phyloP scores from a whole-genome alignment of 2,113 vertebrate genomes.

The Xenopus tropicalis region DNA sequence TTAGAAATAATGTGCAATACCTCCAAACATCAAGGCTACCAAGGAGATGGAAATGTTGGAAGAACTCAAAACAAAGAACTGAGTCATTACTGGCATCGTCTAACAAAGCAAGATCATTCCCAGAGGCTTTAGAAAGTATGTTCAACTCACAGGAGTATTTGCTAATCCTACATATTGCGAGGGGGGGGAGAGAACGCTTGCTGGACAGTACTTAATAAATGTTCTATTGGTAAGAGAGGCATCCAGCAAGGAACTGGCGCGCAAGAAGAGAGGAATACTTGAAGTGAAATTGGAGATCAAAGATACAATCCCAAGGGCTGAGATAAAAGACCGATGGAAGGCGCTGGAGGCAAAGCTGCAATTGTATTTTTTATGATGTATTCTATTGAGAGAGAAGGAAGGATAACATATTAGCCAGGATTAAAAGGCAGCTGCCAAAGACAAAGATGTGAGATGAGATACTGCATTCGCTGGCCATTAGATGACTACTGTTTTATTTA shows the following conservation, averaged over 20 bases:
- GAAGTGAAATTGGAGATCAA: slow-evolving; percentile 37
- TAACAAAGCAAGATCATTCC: slow-evolving; percentile 23
- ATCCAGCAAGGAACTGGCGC: slow-evolving; percentile 42
- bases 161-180: slow-evolving; percentile 30
- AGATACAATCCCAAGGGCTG: slow-evolving; percentile 32
- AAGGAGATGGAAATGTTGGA: slow-evolving; percentile 39
- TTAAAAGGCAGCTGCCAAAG: slow-evolving; percentile 10
- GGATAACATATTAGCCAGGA: slow-evolving; percentile 2
- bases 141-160: slow-evolving; percentile 31
- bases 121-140: slow-evolving; percentile 27
- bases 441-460: no score
- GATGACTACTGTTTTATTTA: slow-evolving; percentile 21
- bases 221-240: slow-evolving; percentile 29
- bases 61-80: slow-evolving; percentile 33
- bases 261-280: slow-evolving; percentile 16
- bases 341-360: slow-evolving; percentile 1
- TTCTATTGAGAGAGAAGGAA: slow-evolving; percentile 8
- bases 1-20: slow-evolving; percentile 23
- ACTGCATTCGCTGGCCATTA: slow-evolving; percentile 10
- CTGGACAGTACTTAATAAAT: slow-evolving; percentile 39
- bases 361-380: slow-evolving; percentile 5
- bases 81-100: slow-evolving; percentile 30
- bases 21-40: slow-evolving; percentile 35
- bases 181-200: slow-evolving; percentile 4
- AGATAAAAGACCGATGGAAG: slow-evolving; percentile 23